Conservation (phyloP, 2,113 vertebrate species). For the Gambusia holbrooki region DNA sequence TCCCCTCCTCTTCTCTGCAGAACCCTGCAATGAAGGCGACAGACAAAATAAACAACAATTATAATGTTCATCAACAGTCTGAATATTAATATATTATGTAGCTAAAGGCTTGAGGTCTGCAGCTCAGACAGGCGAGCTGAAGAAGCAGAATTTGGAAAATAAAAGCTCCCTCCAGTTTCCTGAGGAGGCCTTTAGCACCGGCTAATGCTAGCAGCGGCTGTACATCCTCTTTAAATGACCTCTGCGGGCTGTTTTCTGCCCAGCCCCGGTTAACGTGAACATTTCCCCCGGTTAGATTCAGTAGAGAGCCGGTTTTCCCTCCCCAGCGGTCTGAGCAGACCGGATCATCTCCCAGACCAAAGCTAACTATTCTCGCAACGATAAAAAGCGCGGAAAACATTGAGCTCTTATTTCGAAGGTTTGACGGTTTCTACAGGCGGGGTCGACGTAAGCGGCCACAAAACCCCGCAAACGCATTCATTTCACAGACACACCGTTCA, state of each 20-base stretch:
- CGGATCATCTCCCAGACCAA: rapidly evolving
- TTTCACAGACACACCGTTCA: neutral
- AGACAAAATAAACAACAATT: neutral
- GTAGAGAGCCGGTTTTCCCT: rapidly evolving
- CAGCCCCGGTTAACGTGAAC: rapidly evolving
- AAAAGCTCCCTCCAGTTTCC: conserved; percentile 74
- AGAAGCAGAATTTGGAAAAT: conserved; percentile 72
- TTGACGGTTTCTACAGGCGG: conserved; percentile 54
- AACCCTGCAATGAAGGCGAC: neutral
- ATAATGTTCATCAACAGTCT: neutral
- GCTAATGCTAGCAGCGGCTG: conserved; percentile 60
- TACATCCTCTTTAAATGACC: conserved; percentile 2
- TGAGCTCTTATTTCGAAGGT: conserved; percentile 80
- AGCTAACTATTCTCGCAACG: conserved; percentile 31
- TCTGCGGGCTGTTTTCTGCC: rapidly evolving
- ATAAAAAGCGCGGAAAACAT: conserved; percentile 70
- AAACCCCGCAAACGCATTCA: neutral
- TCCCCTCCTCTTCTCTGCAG: conserved; percentile 8
- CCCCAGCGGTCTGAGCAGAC: rapidly evolving
- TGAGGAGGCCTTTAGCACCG: conserved; percentile 51
- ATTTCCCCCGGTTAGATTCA: rapidly evolving
- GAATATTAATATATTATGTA: neutral
- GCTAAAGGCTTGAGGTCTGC: neutral
- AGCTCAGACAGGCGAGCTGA: conserved; percentile 44
- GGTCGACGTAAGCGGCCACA: conserved; percentile 34